Base-by-base conservation (phyloP, 2,888 invertebrate species). In the Oligia latruncula region DNA sequence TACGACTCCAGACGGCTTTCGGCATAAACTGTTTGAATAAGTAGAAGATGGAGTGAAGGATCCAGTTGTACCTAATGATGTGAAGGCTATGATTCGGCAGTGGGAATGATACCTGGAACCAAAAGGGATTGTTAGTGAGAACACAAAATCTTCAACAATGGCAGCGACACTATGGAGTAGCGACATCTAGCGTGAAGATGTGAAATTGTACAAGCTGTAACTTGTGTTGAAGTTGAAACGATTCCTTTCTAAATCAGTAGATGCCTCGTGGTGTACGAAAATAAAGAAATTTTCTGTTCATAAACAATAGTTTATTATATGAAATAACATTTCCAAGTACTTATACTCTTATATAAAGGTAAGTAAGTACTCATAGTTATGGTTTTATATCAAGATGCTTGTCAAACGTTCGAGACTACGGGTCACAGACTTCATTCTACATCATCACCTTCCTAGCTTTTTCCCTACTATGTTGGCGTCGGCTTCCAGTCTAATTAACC, bases 11-110 rank as follows among this genome's bases (percentile, higher is more conserved):
- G 95, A 98, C 98, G 9, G 97, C 95, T 11, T 97, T 95, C 79
- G 98, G 98, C 62, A 98, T 95, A 82, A 98, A 97, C 29, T 98
- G 98, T 92, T 98, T 98, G 93, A 98, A 98, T 58, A 98, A 96
- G 87, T 98, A 98, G 93, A 98, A 98, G 78, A 98, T 97, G 35
- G 98, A 97, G 92, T 98, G 98, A 88, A 98, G 98, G 4, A 98
- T 95, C 98, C 98, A 98, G 71, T 98, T 98, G 94, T 98, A 98
- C 92, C 98, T 98, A 6, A 98, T 96, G 72, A 98, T 97, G 95
- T 98, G 98, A 55, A 98, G 97, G 0, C 98, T 98, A 87, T 98
- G 97, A 70, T 98, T 97, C 70, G 97, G 97, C 89, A 98, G 97
- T 0, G 98, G 98, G 92, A 98, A 98, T 5, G 98, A 97, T 0